A percentile compares a stretch with the other conserved stretches of the same genome.
Conservation (phyloP, 2,888 invertebrate species). For the Harpalus rufipes region DNA sequence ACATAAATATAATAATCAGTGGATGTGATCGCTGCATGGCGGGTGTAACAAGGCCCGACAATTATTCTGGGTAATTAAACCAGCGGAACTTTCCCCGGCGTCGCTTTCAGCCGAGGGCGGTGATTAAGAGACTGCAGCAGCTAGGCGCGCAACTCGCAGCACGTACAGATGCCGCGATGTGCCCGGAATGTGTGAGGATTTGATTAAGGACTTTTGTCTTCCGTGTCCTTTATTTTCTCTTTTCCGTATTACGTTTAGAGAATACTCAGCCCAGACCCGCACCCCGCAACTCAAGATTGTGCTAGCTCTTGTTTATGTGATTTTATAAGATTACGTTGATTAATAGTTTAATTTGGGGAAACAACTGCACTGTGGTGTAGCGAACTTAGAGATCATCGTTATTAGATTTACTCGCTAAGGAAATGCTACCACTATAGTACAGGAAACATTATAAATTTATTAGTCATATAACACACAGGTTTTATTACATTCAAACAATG, state of each 20-base stretch:
- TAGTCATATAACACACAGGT: neutral
- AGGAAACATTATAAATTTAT: constrained; percentile 2
- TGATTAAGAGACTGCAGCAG: constrained; percentile 58
- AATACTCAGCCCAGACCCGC: constrained; percentile 15
- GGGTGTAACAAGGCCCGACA: constrained; percentile 77
- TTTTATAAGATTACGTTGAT: constrained; percentile 58
- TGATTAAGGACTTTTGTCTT: constrained; percentile 66
- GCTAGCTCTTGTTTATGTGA: constrained; percentile 52
- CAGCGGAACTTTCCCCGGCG: constrained; percentile 78
- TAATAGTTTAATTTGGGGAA: constrained; percentile 57
- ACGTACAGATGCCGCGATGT: constrained; percentile 70
- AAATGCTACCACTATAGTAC: neutral
- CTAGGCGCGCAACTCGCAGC: constrained; percentile 3
- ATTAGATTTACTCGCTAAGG: neutral
- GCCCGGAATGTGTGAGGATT: constrained; percentile 72
- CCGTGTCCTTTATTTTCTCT: constrained; percentile 60
- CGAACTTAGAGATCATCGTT: neutral
- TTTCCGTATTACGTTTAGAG: constrained; percentile 53
- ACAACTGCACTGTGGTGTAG: constrained; percentile 13
- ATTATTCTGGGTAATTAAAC: constrained; percentile 83
- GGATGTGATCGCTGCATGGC: constrained; percentile 45
- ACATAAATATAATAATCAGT: constrained; percentile 64
- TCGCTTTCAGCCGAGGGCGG: constrained; percentile 73
- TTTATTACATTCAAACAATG: too few species aligned
- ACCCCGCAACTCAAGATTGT: constrained; percentile 29